A percentile compares a stretch with the other conserved stretches of the same genome.
Conservation (phyloP, 2,797 vertebrate genomes). For the Leptodactylus fallax region DNA sequence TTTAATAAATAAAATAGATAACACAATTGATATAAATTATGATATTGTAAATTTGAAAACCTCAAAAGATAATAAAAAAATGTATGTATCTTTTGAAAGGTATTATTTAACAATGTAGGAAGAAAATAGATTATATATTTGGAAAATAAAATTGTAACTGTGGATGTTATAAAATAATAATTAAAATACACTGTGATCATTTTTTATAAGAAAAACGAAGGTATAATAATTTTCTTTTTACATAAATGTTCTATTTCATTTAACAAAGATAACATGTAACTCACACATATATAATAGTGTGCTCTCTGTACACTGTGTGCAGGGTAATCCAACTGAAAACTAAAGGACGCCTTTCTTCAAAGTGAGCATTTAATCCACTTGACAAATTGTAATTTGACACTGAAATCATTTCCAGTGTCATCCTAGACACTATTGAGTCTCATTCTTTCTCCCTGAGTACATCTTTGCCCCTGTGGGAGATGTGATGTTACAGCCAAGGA, state of each 20-base stretch:
- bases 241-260: conserved; percentile 2
- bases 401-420: conserved; percentile 64
- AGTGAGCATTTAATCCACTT: conserved; percentile 63
- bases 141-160: neutral
- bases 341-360: conserved; percentile 54
- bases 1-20: neutral
- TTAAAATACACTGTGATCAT: neutral
- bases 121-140: neutral
- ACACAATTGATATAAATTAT: neutral
- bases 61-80: neutral
- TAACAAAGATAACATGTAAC: conserved; percentile 14
- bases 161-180: neutral
- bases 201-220: neutral
- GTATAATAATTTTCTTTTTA: neutral
- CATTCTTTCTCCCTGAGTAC: conserved; percentile 63
- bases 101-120: neutral
- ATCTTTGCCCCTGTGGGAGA: conserved; percentile 64
- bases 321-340: conserved; percentile 56
- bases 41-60: neutral
- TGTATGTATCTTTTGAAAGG: neutral
- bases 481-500: conserved; percentile 62
- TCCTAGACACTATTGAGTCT: conserved; percentile 63
- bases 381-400: conserved; percentile 65
- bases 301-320: neutral
- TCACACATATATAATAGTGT: neutral